phyloP scores from a whole-genome alignment of 1,140 invertebrate genomes.

The Psilanteris sp. region DNA sequence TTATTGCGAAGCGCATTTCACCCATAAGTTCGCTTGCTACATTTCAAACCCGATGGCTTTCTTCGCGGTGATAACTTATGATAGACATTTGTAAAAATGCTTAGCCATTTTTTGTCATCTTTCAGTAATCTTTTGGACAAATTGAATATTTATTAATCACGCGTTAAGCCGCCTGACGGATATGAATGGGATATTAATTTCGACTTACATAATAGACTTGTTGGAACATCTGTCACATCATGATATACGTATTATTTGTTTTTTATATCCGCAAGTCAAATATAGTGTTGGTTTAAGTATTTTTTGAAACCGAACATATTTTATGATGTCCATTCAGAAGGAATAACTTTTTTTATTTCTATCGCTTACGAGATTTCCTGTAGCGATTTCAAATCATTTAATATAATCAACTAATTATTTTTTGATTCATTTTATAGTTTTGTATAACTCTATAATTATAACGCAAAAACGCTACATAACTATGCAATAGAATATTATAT shows the following conservation, averaged over 20 bases:
- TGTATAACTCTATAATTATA: too few relatives aligned
- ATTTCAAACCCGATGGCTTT: constrained; percentile 15
- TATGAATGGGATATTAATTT: constrained; percentile 1
- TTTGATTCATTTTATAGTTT: too few relatives aligned
- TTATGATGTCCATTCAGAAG: too few relatives aligned
- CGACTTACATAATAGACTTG: neutral
- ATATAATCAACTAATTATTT: too few relatives aligned
- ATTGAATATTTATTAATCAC: constrained; percentile 20
- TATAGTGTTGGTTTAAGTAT: too few relatives aligned
- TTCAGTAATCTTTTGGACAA: constrained; percentile 8
- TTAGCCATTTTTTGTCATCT: constrained; percentile 12
- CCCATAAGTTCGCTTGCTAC: neutral
- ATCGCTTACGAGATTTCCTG: too few relatives aligned
- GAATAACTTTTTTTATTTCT: too few relatives aligned
- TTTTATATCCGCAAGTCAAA: neutral
- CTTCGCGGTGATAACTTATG: constrained; percentile 36
- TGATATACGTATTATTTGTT: too few relatives aligned
- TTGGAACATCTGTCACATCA: neutral
- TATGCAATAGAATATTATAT: too few relatives aligned
- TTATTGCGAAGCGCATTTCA: constrained; percentile 37
- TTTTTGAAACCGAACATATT: too few relatives aligned
- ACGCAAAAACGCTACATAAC: too few relatives aligned
- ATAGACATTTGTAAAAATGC: constrained; percentile 23
- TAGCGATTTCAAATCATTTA: too few relatives aligned
- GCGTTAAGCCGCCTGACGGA: neutral